These are phyloP conservation scores for Malaclemys terrapin DNA, from an alignment of 2,113 vertebrate species.

Conservation along the genomic window DNA sequence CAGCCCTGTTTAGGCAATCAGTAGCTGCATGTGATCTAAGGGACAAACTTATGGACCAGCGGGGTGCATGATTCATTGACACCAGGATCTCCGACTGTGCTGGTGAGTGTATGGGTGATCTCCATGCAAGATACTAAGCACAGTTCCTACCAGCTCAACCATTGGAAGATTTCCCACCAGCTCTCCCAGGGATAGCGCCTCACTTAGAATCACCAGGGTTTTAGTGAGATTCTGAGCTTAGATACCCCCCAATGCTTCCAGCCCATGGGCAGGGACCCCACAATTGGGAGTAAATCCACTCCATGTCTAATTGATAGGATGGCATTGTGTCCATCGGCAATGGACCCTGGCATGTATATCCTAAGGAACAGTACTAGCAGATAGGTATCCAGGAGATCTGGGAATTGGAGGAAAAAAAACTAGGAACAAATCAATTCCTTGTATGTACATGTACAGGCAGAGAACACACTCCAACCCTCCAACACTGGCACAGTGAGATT, in stretches of 20 bases:
- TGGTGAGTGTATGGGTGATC: neutral
- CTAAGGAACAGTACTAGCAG: neutral
- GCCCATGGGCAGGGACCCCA: neutral
- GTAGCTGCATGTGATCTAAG: neutral
- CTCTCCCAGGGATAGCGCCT: neutral
- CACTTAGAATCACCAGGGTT: neutral
- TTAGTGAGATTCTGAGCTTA: neutral
- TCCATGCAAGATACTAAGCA: neutral
- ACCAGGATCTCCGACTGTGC: neutral
- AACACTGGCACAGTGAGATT: neutral
- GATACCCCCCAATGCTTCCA: neutral
- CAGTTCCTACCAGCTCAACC: neutral
- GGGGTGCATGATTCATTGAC: neutral
- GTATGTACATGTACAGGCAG: neutral
- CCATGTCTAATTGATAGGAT: neutral
- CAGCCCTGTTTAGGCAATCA: neutral
- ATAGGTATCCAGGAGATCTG: neutral
- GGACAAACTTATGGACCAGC: neutral
- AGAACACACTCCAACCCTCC: neutral
- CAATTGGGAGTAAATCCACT: neutral
- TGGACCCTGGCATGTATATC: neutral
- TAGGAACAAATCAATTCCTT: neutral
- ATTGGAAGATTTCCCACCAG: neutral
- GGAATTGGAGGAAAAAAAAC: neutral
- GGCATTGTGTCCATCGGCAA: neutral